Conservation (phyloP, 2,888 invertebrate genomes). For the Taenaris catops region DNA sequence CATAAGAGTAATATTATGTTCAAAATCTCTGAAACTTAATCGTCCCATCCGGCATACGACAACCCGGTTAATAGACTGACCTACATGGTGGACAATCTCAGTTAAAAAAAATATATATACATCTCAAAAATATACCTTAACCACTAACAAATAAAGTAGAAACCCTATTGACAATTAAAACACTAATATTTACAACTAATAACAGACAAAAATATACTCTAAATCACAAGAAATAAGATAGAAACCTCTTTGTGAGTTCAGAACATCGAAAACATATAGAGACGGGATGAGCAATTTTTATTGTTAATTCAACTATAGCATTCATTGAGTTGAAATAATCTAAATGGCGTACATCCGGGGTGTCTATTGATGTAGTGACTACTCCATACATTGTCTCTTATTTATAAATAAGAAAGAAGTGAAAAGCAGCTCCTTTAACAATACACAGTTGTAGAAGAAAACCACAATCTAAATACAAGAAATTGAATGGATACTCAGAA, state of each 20-base stretch:
- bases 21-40: slow-evolving; percentile 68
- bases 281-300: slow-evolving; percentile 73
- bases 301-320: slow-evolving; percentile 69
- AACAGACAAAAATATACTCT: too few species aligned
- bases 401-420: slow-evolving; percentile 45
- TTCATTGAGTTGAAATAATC: slow-evolving; percentile 71
- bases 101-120: slow-evolving; percentile 26
- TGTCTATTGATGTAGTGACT: slow-evolving; percentile 56
- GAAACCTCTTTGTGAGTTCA: background rate
- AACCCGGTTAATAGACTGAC: slow-evolving; percentile 72
- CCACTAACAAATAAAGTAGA: slow-evolving; percentile 25
- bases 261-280: slow-evolving; percentile 25
- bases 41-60: slow-evolving; percentile 59
- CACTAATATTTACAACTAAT: too few species aligned
- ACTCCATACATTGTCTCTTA: slow-evolving; percentile 43
- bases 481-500: background rate
- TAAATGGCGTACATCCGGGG: slow-evolving; percentile 77
- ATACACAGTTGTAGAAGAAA: too few species aligned
- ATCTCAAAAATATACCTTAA: slow-evolving; percentile 21
- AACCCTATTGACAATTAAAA: slow-evolving; percentile 1
- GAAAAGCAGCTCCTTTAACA: slow-evolving; percentile 43
- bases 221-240: slow-evolving; percentile 27
- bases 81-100: slow-evolving; percentile 58
- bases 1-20: slow-evolving; percentile 50
- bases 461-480: slow-evolving; percentile 23